Evolutionary conservation across 2,113 vertebrate species (phyloP).

Genomic region (Oreochromis aureus): DNA sequence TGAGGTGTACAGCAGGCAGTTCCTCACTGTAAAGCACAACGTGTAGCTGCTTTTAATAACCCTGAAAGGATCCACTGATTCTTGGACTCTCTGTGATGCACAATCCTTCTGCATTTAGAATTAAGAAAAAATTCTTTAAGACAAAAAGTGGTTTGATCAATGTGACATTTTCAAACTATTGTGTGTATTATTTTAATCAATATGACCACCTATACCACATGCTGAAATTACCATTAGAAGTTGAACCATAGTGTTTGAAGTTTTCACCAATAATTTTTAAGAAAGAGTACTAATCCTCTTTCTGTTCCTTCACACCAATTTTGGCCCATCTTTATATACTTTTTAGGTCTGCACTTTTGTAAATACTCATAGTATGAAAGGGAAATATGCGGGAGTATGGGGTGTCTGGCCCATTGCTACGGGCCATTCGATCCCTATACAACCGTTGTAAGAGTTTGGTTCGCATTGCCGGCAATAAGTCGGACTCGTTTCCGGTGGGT

Average conservation of each 20-base stretch:
- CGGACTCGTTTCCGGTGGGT: too few species aligned
- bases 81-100: accelerated
- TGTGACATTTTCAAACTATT: not conserved
- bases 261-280: not conserved
- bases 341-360: not conserved
- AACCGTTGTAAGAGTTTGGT: too few species aligned
- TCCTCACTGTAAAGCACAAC: not conserved
- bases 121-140: accelerated
- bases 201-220: not conserved
- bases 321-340: not conserved
- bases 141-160: not conserved
- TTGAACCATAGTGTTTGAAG: not conserved
- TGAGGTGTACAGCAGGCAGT: not conserved
- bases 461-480: too few species aligned
- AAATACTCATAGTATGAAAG: not conserved
- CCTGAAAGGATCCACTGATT: not conserved
- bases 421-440: too few species aligned
- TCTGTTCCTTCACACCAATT: not conserved
- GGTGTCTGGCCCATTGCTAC: too few species aligned
- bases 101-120: not conserved
- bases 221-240: not conserved
- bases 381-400: too few species aligned
- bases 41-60: not conserved
- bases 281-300: not conserved
- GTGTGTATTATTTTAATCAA: not conserved